phyloP scores from a whole-genome alignment of 37 sponge, comb jelly and placozoan species.

The Amphimedon queenslandica region DNA sequence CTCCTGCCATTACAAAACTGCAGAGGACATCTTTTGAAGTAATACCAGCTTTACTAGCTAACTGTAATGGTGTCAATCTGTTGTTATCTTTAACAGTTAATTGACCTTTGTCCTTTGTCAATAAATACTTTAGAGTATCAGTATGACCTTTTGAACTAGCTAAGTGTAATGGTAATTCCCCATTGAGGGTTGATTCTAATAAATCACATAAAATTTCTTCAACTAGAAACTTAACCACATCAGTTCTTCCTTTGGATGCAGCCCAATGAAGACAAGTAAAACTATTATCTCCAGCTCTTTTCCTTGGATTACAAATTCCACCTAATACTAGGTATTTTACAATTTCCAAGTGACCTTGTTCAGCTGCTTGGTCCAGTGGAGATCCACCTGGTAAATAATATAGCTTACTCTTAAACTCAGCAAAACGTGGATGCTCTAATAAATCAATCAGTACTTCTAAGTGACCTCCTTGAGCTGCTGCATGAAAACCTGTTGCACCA shows the following conservation, averaged over 20 bases:
- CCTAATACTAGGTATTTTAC: constrained; percentile 7
- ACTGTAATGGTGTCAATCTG: background rate
- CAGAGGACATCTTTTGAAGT: background rate
- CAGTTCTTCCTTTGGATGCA: background rate
- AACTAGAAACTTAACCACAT: background rate
- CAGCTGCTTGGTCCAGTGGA: constrained; percentile 19
- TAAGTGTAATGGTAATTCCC: background rate
- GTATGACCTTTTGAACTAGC: background rate
- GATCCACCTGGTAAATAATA: background rate
- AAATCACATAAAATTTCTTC: background rate
- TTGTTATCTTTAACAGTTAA: background rate
- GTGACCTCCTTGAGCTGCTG: constrained; percentile 7
- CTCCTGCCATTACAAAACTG: background rate
- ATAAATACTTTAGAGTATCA: background rate
- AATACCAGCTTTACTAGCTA: background rate
- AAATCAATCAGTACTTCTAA: background rate
- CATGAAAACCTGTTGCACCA: constrained; percentile 18
- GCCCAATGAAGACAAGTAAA: background rate
- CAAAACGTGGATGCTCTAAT: too few species aligned
- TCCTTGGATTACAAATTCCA: background rate
- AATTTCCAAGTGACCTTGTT: constrained; percentile 11
- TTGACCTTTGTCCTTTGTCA: background rate
- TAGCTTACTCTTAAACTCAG: too few species aligned
- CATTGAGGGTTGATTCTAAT: background rate
- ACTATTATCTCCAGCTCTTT: background rate